phyloP scores from a whole-genome alignment of 2,888 invertebrate genomes.

The Octonoba sinensis region DNA sequence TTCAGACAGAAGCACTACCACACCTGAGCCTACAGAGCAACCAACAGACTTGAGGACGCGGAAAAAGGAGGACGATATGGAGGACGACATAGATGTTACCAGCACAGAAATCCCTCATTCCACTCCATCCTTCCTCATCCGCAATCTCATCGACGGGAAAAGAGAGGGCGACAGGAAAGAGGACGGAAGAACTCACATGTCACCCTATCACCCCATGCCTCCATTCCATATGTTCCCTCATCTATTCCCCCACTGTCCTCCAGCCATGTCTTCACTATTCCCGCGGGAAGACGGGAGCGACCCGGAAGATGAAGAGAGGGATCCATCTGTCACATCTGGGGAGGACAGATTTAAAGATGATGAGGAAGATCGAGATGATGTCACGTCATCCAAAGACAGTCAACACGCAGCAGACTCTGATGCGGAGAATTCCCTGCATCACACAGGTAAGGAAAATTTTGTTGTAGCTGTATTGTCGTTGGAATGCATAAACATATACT shows the following conservation, averaged over 20 bases:
- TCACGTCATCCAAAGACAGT: conserved; percentile 55
- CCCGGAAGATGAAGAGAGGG: conserved; percentile 20
- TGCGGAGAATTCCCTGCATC: conserved; percentile 19
- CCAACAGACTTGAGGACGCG: conserved; percentile 49
- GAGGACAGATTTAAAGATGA: conserved; percentile 34
- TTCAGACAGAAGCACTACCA: conserved; percentile 23
- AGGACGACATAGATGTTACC: conserved; percentile 30
- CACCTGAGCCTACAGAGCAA: conserved; percentile 28
- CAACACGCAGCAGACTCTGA: conserved; percentile 46
- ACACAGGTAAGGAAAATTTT: conserved; percentile 23
- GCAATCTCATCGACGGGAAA: conserved; percentile 46
- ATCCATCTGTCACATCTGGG: conserved; percentile 9
- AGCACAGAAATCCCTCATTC: conserved; percentile 22
- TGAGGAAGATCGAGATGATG: conserved; percentile 51
- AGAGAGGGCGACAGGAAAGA: conserved; percentile 4
- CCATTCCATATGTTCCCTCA: conserved; percentile 42
- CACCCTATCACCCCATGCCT: conserved; percentile 29
- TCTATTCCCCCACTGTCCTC: conserved; percentile 20
- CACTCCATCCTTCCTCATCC: conserved; percentile 48
- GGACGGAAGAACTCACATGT: background rate
- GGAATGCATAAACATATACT: too few relatives aligned
- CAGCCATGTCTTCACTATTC: background rate
- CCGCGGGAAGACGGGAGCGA: conserved; percentile 29
- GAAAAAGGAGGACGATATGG: conserved; percentile 26
- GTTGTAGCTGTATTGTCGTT: too few relatives aligned